A percentile compares a stretch with the other conserved stretches of the same genome.
phyloP scores from a whole-genome alignment of 2,888 invertebrate genomes.

The Ecliptopera silaceata region DNA sequence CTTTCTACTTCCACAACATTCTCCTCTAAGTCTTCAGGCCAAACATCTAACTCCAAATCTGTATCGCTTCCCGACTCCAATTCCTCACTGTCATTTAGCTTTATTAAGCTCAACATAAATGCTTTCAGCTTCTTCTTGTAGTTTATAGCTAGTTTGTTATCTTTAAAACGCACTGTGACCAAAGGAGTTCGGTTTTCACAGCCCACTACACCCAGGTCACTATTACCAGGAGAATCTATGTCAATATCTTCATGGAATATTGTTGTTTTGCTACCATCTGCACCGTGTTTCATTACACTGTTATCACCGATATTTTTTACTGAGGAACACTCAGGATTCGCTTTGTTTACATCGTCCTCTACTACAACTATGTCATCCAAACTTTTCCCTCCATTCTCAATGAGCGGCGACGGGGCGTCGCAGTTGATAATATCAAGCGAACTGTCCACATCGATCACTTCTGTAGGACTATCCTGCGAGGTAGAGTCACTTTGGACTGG shows the following conservation, averaged over 20 bases:
- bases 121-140: conserved; percentile 75
- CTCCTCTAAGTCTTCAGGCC: conserved; percentile 66
- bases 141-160: conserved; percentile 64
- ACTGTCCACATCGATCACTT: conserved; percentile 49
- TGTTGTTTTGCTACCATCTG: conserved; percentile 48
- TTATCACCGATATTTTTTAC: conserved; percentile 31
- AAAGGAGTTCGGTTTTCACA: conserved; percentile 70
- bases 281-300: conserved; percentile 38
- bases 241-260: conserved; percentile 65
- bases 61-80: conserved; percentile 57
- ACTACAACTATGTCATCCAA: conserved; percentile 39
- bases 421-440: conserved; percentile 41
- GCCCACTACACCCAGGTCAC: conserved; percentile 62
- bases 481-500: conserved; percentile 33
- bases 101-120: conserved; percentile 72
- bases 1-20: conserved; percentile 38
- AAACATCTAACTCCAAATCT: conserved; percentile 68
- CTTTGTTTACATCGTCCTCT: conserved; percentile 35
- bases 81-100: conserved; percentile 53
- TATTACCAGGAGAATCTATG: conserved; percentile 65
- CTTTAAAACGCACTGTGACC: conserved; percentile 73
- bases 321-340: conserved; percentile 28
- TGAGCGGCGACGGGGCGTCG: conserved; percentile 36
- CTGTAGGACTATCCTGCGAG: conserved; percentile 41
- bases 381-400: conserved; percentile 73